Conservation (phyloP, 2,888 invertebrate species). For the Synergus itoensis region DNA sequence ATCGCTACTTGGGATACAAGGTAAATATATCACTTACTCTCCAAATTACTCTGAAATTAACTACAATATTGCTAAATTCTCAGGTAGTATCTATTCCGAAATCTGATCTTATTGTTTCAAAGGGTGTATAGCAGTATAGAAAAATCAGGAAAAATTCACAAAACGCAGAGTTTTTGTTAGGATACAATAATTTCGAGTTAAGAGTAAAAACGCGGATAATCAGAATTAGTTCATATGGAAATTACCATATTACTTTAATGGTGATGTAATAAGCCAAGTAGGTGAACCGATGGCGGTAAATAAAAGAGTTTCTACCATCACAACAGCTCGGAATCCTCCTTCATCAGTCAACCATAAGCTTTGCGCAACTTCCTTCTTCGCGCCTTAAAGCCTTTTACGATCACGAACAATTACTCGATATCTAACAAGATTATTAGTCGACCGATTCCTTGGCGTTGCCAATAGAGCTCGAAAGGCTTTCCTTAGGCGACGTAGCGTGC, state of each 20-base stretch:
- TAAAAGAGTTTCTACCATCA: neutral
- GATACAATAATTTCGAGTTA: too few relatives aligned
- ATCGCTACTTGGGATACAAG: constrained; percentile 10
- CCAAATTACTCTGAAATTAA: neutral
- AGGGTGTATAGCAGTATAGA: neutral
- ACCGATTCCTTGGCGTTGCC: constrained; percentile 35
- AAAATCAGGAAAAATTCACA: neutral
- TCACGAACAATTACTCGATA: constrained; percentile 34
- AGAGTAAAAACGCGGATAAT: too few relatives aligned
- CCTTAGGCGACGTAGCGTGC: neutral
- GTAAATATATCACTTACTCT: constrained; percentile 22
- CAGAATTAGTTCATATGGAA: too few relatives aligned
- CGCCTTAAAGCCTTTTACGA: constrained; percentile 32
- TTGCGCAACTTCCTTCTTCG: constrained; percentile 20
- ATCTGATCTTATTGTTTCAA: neutral
- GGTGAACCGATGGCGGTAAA: neutral
- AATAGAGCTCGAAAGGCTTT: constrained; percentile 27
- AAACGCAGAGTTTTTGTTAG: too few relatives aligned
- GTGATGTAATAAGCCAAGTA: neutral
- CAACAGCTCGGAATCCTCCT: neutral
- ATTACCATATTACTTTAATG: too few relatives aligned
- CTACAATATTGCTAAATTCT: neutral
- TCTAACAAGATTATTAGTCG: constrained; percentile 41
- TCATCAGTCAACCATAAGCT: constrained; percentile 30
- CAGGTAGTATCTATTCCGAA: constrained; percentile 1